Percentiles rank a stretch among this genome's conserved stretches.
Evolutionary conservation across 2,113 vertebrate species (phyloP).

Genomic region (Chiloscyllium plagiosum): DNA sequence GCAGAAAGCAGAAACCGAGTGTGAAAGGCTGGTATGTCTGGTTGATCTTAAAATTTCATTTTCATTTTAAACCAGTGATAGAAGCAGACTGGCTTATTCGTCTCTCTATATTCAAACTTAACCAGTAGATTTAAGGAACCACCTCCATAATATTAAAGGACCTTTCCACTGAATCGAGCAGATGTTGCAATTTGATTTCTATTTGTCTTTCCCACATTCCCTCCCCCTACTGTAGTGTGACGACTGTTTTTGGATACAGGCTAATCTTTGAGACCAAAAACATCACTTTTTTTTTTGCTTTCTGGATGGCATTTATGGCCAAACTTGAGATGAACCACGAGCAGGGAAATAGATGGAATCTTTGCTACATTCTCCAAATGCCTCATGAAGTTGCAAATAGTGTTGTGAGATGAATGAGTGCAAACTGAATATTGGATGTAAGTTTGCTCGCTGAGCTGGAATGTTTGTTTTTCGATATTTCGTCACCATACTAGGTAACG

Average conservation of each 20-base stretch:
- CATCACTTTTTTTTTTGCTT: neutral
- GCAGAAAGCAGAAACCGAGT: conserved; percentile 84
- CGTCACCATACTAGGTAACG: no score
- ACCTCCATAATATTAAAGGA: neutral
- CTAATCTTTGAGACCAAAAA: neutral
- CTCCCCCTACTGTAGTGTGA: neutral
- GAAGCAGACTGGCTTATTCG: neutral
- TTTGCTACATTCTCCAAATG: neutral
- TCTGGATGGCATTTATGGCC: neutral
- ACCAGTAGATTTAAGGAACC: neutral
- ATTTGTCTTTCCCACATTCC: neutral
- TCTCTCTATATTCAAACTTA: neutral
- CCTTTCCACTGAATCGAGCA: neutral
- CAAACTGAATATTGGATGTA: neutral
- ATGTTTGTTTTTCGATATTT: no score
- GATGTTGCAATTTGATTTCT: neutral
- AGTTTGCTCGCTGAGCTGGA: no score
- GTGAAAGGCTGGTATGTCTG: conserved; percentile 79
- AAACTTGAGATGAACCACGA: neutral
- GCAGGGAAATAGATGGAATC: neutral
- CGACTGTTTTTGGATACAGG: neutral
- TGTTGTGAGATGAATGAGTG: neutral
- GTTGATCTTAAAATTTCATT: neutral
- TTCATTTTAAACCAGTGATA: neutral
- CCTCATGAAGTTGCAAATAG: neutral